Base-by-base conservation (phyloP, 2,113 vertebrate species). In the Colinus virginianus region DNA sequence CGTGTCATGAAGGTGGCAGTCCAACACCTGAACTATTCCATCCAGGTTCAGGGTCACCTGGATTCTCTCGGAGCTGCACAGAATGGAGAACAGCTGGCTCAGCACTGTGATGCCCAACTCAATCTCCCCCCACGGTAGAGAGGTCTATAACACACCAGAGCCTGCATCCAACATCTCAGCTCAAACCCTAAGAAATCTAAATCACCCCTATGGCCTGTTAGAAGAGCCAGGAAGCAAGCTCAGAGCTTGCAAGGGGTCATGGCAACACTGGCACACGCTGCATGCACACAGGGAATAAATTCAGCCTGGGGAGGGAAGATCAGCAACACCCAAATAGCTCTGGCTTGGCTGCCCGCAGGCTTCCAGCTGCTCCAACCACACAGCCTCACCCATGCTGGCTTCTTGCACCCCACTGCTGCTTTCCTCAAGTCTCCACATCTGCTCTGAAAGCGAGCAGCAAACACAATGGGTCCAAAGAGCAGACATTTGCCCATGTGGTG, bases 21-120 rank as follows among this genome's bases (percentile, higher is more conserved):
- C 99, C 70, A 99, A 90, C 25, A 99, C 99, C 91, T 99, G 99
- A 51, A 99, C 99, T 32, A 99, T 99, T 11, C 99, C 98, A 25
- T 99, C 99, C 11, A 99, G 97, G 96, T 99, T 98, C 53, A 99
- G 97, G 19, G 97, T 98, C 45, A 99, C 99, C 1, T 97, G 98
- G 76, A 98, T 89, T 67, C 98, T 96, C 34, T 99, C 98, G 0
- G 97, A 49, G 72, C 98, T 99, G 69, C 14, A 40, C 1, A 5
- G n/a, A 84, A 87, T 84, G 22, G 21, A 69, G 11, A 78, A n/a
- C 67, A 25, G 26, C 10, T 59, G 21, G 32, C 34, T 93, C 36
- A 81, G 61, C 4, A 11, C 66, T 45, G 51, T 28, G 7, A 63
- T 1, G 16, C 34, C 49, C 51, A 92, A 42, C 23, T 72, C 25